Evolutionary conservation across 2,113 vertebrate species (phyloP).

Genomic region (Eurystomus gularis): DNA sequence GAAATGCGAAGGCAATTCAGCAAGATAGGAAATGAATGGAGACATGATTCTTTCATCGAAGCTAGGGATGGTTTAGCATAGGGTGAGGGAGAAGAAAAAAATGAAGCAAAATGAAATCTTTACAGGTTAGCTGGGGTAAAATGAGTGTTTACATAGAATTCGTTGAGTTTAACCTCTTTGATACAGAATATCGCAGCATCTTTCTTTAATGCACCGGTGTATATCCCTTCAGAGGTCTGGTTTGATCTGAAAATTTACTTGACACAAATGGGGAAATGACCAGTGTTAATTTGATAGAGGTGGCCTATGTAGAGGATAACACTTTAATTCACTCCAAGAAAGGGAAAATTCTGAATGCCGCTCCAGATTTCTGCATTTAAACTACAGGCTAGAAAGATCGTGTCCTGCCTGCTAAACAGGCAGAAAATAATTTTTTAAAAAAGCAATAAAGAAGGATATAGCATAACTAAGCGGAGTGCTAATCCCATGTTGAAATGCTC

Average conservation of each 20-base stretch:
- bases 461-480: neutral
- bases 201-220: slow-evolving; percentile 35
- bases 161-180: slow-evolving; percentile 74
- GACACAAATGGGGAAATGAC: neutral
- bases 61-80: slow-evolving; percentile 73
- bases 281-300: neutral
- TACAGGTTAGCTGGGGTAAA: slow-evolving; percentile 73
- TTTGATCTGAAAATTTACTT: slow-evolving; percentile 42
- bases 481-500: neutral
- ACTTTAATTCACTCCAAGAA: slow-evolving; percentile 44
- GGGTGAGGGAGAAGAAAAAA: slow-evolving; percentile 79
- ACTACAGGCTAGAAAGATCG: neutral
- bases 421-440: neutral
- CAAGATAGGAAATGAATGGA: slow-evolving; percentile 84
- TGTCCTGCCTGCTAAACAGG: neutral
- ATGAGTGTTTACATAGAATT: slow-evolving; percentile 75
- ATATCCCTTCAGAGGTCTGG: slow-evolving; percentile 38
- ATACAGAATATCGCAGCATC: slow-evolving; percentile 47
- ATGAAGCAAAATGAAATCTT: slow-evolving; percentile 78
- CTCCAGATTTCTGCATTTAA: slow-evolving; percentile 10
- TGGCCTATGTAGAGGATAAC: slow-evolving; percentile 11
- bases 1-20: slow-evolving; percentile 85
- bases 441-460: neutral
- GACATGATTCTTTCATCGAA: slow-evolving; percentile 80
- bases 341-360: neutral